Conservation (phyloP, 2,797 vertebrate species). For the Malurus splendens region DNA sequence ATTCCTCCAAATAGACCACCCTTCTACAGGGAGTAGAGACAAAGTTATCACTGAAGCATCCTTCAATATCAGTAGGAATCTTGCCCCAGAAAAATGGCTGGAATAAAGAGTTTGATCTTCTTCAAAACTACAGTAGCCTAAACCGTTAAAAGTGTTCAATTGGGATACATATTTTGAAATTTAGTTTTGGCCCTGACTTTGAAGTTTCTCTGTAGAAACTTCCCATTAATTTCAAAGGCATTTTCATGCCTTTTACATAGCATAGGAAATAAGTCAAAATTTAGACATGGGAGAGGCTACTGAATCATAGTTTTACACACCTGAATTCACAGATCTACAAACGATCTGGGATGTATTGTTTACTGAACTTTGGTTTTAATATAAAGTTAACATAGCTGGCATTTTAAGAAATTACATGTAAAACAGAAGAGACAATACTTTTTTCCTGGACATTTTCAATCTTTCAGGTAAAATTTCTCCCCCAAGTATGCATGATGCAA, state of each 20-base stretch:
- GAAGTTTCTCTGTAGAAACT: neutral
- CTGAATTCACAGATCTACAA: neutral
- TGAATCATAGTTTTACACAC: neutral
- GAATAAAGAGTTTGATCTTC: neutral
- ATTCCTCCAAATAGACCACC: neutral
- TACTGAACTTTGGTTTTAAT: neutral
- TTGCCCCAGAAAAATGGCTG: neutral
- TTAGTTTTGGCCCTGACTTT: neutral
- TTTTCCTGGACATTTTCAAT: constrained; percentile 10
- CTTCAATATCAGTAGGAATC: neutral
- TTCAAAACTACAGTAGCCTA: neutral
- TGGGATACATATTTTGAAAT: neutral
- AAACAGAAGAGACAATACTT: neutral
- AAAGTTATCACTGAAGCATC: neutral
- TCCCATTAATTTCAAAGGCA: neutral
- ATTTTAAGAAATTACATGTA: neutral
- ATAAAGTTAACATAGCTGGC: neutral
- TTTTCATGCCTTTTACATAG: neutral
- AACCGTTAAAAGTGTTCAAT: neutral
- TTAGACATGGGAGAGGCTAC: neutral
- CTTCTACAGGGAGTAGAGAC: neutral
- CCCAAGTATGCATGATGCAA: neutral
- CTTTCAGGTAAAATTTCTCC: neutral
- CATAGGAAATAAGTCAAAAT: neutral
- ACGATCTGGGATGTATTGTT: neutral